A percentile compares a stretch with the other conserved stretches of the same genome.
Conservation (phyloP, 2,797 vertebrate genomes). For the Chrysocyon brachyurus region DNA sequence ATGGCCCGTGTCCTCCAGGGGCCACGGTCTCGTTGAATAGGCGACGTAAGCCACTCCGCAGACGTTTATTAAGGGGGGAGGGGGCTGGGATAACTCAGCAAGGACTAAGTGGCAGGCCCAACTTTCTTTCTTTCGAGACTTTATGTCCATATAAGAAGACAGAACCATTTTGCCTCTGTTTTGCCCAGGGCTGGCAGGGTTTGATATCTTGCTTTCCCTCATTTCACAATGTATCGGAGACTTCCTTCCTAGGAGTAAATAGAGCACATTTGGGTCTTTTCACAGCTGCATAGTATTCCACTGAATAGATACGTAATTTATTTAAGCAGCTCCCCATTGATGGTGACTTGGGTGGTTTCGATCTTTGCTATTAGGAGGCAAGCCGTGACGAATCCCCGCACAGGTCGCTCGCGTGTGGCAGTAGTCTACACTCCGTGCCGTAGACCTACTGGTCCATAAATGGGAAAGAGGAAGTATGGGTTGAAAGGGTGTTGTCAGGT, state of each 20-base stretch:
- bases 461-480: not conserved
- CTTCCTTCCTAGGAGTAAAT: not conserved
- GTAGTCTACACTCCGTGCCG: not conserved
- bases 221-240: not conserved
- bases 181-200: not conserved
- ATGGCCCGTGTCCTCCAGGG: not conserved
- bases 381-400: not conserved
- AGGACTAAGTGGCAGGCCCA: not conserved
- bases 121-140: not conserved
- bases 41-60: not conserved
- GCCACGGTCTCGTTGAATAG: not conserved
- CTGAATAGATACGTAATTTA: not conserved
- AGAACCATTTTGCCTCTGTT: not conserved
- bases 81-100: not conserved
- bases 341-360: not conserved
- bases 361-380: constrained; percentile 29
- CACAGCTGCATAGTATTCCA: not conserved
- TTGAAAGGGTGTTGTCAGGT: constrained; percentile 10
- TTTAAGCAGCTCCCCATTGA: not conserved
- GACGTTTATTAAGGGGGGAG: not conserved
- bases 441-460: not conserved
- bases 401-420: not conserved
- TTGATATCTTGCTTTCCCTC: constrained; percentile 2
- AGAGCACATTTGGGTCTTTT: not conserved
- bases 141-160: not conserved